Evolutionary conservation across 2,888 invertebrate species (phyloP), one percentile per base, ranked within the genome.

Genomic region (Xestia xanthographa): DNA sequence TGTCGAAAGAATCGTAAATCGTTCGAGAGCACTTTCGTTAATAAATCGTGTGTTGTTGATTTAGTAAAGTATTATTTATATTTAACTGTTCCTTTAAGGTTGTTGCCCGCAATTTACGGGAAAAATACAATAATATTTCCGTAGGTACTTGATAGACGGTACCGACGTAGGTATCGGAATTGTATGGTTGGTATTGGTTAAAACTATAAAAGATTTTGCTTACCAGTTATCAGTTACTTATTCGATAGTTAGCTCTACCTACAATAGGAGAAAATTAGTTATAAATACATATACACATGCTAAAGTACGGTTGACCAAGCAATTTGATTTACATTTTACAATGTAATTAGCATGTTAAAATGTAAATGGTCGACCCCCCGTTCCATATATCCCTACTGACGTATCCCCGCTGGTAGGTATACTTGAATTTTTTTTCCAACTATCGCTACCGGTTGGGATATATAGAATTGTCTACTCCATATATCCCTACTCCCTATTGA

Each of bases 1-100:
- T 83, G 82, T 67, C 48, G 56, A 85, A 87, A 86, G 74, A 74
- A 82, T 79, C 84, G 75, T 82, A 82, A 86, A 85, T 82, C 71
- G 80, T 85, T 81, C 62, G 76, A 84, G 79, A 82, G 77, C 72
- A 79, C 79, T 84, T 83, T 82, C 71, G 73, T 60, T 76, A 72
- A 73, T 82, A 71, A 75, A 75, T 86, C 68, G 48, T 68, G 48
- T 29, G 29, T 58, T 80, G 58, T 50, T 73, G 22, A 48, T 66
- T 22, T 56, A 8, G n/a, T 76, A 14, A 43, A 43, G 63, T 63
- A 20, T 56, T 79, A 63, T 81, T 66, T 79, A 48, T 74, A 38
- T 56, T 60, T 62, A 34, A 34, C 62, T 56, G 48, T 43, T 11
- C n/a, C 5, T 41, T 22, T 41, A 34, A 34, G 34, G 56, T 63